phyloP scores from a whole-genome alignment of 2,797 vertebrate genomes.

The Harpagifer antarcticus region DNA sequence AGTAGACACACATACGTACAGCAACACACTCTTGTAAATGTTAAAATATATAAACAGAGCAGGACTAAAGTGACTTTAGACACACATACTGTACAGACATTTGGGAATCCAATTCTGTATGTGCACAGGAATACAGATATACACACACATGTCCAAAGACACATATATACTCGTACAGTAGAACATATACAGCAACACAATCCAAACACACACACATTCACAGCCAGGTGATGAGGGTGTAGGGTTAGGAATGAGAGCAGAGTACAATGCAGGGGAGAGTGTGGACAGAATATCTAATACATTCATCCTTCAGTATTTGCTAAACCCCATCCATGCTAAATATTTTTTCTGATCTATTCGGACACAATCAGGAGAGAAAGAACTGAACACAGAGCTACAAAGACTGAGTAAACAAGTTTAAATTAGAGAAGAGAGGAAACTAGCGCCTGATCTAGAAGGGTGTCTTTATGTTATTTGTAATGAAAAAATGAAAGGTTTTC shows the following conservation, averaged over 20 bases:
- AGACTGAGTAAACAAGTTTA: slow-evolving; percentile 16
- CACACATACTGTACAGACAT: slow-evolving; percentile 1
- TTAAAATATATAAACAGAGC: background rate
- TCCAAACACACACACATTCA: slow-evolving; percentile 11
- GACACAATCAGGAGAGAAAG: slow-evolving; percentile 8
- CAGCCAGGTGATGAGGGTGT: slow-evolving; percentile 31
- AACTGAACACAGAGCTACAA: background rate
- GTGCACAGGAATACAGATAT: background rate
- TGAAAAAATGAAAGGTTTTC: slow-evolving; percentile 35
- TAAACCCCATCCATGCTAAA: slow-evolving; percentile 9
- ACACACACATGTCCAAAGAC: slow-evolving; percentile 4
- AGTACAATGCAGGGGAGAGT: slow-evolving; percentile 14
- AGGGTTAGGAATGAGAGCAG: slow-evolving; percentile 16
- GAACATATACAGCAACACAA: background rate
- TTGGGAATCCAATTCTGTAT: background rate
- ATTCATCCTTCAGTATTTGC: slow-evolving; percentile 10
- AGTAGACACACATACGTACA: slow-evolving; percentile 5
- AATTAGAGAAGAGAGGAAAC: slow-evolving; percentile 14
- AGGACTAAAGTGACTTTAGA: background rate
- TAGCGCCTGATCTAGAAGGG: background rate
- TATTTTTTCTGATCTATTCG: slow-evolving; percentile 9
- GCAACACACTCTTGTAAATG: background rate
- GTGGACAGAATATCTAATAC: slow-evolving; percentile 40
- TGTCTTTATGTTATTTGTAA: slow-evolving; percentile 34
- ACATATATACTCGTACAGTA: background rate